A percentile compares a stretch with the other conserved stretches of the same genome.
Conservation (phyloP, 2,888 invertebrate species). For the Hyposoter dolosus region DNA sequence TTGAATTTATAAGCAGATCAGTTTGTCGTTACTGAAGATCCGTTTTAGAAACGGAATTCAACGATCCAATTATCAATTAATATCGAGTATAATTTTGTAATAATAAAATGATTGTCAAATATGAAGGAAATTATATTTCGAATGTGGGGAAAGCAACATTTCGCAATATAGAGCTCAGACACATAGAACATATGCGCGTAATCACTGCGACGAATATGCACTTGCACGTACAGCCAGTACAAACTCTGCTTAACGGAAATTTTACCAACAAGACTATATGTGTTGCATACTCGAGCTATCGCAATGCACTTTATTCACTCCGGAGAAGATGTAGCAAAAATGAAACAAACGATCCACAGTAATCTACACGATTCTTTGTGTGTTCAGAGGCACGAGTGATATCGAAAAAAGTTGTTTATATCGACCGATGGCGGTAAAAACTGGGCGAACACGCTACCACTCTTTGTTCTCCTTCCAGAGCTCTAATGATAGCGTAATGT, state of each 20-base stretch:
- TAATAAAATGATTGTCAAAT: neutral
- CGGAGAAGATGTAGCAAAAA: neutral
- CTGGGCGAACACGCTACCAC: neutral
- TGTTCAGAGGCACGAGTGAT: conserved; percentile 26
- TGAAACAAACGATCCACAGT: neutral
- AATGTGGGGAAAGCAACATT: neutral
- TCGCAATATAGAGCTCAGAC: neutral
- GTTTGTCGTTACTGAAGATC: neutral
- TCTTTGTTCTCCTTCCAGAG: conserved; percentile 45
- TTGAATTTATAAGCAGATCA: neutral
- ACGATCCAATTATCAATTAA: neutral
- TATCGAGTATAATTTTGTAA: neutral
- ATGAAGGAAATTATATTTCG: neutral
- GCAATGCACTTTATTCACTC: conserved; percentile 24
- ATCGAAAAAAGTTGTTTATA: conserved; percentile 38
- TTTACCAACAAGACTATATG: conserved; percentile 25
- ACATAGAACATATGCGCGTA: neutral
- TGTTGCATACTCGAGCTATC: conserved; percentile 31
- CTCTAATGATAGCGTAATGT: conserved; percentile 9
- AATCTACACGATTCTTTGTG: conserved; percentile 24
- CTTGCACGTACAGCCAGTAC: neutral
- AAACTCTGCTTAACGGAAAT: conserved; percentile 20
- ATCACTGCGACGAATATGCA: neutral
- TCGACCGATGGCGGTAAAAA: conserved; percentile 40
- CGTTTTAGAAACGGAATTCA: neutral